Evolutionary conservation across 2,888 invertebrate genomes (phyloP).

Genomic region (Tenthredo mesomela): DNA sequence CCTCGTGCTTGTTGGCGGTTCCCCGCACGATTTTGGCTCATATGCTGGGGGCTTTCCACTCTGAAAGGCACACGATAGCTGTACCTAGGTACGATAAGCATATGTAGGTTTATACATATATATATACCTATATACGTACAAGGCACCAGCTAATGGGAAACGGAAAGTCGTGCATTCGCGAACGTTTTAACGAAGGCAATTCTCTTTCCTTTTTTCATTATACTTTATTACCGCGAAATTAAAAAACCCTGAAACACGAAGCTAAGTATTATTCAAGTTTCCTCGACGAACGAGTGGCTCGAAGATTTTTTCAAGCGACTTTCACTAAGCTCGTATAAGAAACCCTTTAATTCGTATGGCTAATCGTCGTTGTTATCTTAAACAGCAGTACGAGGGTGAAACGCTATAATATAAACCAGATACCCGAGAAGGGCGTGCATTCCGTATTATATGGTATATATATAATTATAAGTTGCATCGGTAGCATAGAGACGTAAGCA

Average conservation of each 20-base stretch:
- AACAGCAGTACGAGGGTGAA: background rate
- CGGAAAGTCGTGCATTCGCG: background rate
- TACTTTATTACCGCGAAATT: background rate
- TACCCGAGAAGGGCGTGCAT: background rate
- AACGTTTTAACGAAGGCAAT: background rate
- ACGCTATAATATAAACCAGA: background rate
- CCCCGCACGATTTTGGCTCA: constrained; percentile 22
- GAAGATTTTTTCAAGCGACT: background rate
- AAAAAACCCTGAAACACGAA: background rate
- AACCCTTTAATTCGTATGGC: background rate
- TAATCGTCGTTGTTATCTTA: background rate
- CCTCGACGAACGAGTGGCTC: background rate
- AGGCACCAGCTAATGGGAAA: background rate
- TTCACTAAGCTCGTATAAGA: background rate
- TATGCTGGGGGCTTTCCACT: background rate
- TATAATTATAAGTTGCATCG: background rate
- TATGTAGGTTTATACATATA: background rate
- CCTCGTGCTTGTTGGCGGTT: constrained; percentile 26
- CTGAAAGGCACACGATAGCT: background rate
- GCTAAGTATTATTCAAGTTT: background rate
- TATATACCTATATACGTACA: background rate
- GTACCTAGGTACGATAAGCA: background rate
- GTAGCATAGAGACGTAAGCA: background rate
- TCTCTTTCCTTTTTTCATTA: background rate
- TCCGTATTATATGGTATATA: background rate